Conservation (phyloP, 2,797 vertebrate species). For the Echiichthys vipera region DNA sequence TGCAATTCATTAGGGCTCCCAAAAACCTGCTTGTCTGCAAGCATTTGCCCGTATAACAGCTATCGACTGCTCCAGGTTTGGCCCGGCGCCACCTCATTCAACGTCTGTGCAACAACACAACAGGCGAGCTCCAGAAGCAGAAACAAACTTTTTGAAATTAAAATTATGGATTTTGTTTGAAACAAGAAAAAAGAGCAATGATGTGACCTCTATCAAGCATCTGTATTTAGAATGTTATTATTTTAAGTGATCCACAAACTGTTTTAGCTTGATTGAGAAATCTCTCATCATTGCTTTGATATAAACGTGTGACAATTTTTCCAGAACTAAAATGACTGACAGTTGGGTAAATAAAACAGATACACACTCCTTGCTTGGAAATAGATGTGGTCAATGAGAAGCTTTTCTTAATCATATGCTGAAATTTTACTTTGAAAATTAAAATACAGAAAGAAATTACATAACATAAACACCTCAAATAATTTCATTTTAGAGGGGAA, state of each 20-base stretch:
- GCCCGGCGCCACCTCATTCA: constrained; percentile 84
- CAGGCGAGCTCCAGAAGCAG: constrained; percentile 86
- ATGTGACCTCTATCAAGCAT: constrained; percentile 12
- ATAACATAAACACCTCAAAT: background rate
- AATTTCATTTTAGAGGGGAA: background rate
- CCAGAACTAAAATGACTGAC: background rate
- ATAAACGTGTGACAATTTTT: background rate
- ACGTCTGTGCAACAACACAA: constrained; percentile 75
- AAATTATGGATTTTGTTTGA: constrained; percentile 87
- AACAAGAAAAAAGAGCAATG: constrained; percentile 10
- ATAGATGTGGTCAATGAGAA: background rate
- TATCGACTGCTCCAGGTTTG: constrained; percentile 84
- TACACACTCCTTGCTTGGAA: background rate
- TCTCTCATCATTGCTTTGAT: background rate
- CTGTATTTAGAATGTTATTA: constrained; percentile 7
- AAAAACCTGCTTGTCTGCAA: constrained; percentile 89
- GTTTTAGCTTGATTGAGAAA: too few relatives aligned
- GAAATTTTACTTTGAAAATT: background rate
- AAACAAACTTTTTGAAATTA: constrained; percentile 87
- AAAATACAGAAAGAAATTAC: background rate
- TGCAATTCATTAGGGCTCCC: constrained; percentile 91
- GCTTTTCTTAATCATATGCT: background rate
- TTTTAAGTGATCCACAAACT: constrained; percentile 7
- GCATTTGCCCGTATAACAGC: constrained; percentile 88
- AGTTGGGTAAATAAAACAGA: background rate